phyloP scores from a whole-genome alignment of 2,888 invertebrate species.

The Phyllotreta cruciferae region DNA sequence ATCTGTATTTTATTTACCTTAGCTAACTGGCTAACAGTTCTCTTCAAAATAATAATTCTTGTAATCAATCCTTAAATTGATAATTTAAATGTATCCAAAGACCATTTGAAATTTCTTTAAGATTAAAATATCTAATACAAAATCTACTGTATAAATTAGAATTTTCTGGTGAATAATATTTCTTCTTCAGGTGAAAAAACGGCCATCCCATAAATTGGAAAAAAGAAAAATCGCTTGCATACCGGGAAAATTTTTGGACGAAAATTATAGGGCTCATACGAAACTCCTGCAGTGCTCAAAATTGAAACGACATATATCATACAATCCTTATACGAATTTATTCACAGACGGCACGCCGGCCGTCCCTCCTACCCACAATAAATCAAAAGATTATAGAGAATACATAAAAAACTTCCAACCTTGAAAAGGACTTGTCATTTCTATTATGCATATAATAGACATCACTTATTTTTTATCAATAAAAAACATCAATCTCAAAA shows the following conservation, averaged over 20 bases:
- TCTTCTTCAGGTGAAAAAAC: constrained; percentile 47
- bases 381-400: constrained; percentile 5
- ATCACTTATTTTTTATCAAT: too few relatives aligned
- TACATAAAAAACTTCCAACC: background rate
- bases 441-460: too few relatives aligned
- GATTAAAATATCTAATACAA: too few relatives aligned
- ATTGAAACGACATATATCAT: constrained; percentile 38
- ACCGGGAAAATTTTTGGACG: constrained; percentile 50
- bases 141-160: background rate
- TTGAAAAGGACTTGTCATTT: too few relatives aligned
- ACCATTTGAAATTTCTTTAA: too few relatives aligned
- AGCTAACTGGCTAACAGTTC: too few relatives aligned
- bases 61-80: too few relatives aligned
- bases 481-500: too few relatives aligned
- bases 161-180: background rate
- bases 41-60: too few relatives aligned
- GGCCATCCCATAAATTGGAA: constrained; percentile 46
- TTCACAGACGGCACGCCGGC: constrained; percentile 47
- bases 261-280: constrained; percentile 42
- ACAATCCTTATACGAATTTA: constrained; percentile 46
- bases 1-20: too few relatives aligned
- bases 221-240: constrained; percentile 45
- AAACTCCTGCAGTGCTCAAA: constrained; percentile 45
- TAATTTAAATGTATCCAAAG: too few relatives aligned
- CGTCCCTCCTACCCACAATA: background rate